Conservation (phyloP, 2,113 vertebrate genomes). For the Entelurus aequoreus region DNA sequence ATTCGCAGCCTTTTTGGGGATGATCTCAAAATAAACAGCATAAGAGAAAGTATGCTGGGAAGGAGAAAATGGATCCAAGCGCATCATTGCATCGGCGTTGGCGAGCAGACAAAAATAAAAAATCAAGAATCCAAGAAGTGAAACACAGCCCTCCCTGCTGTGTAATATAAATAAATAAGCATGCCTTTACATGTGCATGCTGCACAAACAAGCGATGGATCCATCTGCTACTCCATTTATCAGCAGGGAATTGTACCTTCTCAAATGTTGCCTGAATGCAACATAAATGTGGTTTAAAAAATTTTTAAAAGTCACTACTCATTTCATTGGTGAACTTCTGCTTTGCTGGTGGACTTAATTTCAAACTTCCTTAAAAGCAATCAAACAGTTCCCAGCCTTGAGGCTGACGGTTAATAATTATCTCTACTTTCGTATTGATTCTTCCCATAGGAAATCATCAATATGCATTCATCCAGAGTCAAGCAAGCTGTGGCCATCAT, state of each 20-base stretch:
- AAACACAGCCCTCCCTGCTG: conserved; percentile 22
- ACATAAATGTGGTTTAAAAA: conserved; percentile 6
- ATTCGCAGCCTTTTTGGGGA: conserved; percentile 34
- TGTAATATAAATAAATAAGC: conserved; percentile 53
- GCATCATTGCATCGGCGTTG: background rate
- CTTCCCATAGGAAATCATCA: no score
- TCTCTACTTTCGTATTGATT: no score
- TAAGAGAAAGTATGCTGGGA: conserved; percentile 32
- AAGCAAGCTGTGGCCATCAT: no score
- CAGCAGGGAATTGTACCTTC: conserved; percentile 35
- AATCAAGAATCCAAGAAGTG: conserved; percentile 24
- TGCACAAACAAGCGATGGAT: conserved; percentile 34
- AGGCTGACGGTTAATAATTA: conserved; percentile 3
- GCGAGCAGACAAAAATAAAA: conserved; percentile 13
- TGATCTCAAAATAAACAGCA: conserved; percentile 40
- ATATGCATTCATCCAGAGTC: no score
- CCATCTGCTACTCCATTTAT: conserved; percentile 44
- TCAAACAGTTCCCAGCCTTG: conserved; percentile 14
- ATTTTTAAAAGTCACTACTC: no score
- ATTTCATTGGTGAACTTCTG: conserved; percentile 18
- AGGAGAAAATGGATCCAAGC: conserved; percentile 26
- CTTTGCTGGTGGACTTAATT: conserved; percentile 20
- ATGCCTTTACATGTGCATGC: conserved; percentile 33
- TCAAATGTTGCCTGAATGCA: conserved; percentile 25
- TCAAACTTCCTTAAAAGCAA: conserved; percentile 28